phyloP scores from a whole-genome alignment of 2,888 invertebrate species.

The Perizoma affinitatum region DNA sequence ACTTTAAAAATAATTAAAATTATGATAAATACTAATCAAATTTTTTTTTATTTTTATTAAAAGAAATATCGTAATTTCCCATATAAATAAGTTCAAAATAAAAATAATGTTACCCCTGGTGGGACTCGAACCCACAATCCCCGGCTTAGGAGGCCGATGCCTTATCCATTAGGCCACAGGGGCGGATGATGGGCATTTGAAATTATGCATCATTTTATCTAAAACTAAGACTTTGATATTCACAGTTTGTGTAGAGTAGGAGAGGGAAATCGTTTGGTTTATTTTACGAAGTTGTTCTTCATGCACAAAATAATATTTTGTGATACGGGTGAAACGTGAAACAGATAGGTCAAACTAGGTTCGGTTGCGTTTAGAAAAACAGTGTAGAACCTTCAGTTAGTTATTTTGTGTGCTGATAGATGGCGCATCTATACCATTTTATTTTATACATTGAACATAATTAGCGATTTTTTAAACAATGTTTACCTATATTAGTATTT shows the following conservation, averaged over 20 bases:
- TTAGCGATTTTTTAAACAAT: too few species aligned
- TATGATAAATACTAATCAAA: constrained; percentile 16
- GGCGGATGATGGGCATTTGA: constrained; percentile 58
- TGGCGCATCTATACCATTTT: constrained; percentile 22
- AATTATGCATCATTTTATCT: constrained; percentile 7
- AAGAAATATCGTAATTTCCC: too few species aligned
- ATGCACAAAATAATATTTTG: too few species aligned
- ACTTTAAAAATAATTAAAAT: constrained; percentile 1
- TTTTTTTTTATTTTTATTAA: too few species aligned
- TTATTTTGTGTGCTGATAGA: constrained; percentile 28
- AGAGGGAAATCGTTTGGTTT: too few species aligned
- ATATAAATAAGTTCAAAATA: constrained; percentile 13
- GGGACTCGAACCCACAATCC: constrained; percentile 91
- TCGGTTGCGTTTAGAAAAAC: too few species aligned
- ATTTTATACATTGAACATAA: not conserved
- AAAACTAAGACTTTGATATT: too few species aligned
- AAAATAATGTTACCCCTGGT: constrained; percentile 86
- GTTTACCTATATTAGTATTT: too few species aligned
- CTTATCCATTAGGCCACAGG: constrained; percentile 91
- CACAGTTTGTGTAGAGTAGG: too few species aligned
- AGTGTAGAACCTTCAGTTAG: constrained; percentile 8
- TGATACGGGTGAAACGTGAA: too few species aligned
- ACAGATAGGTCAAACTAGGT: too few species aligned
- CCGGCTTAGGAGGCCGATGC: constrained; percentile 91
- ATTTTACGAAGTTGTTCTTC: too few species aligned